Evolutionary conservation across 2,888 invertebrate genomes (phyloP), one percentile per base, ranked within the genome.

Genomic region (Synanthedon vespiformis): DNA sequence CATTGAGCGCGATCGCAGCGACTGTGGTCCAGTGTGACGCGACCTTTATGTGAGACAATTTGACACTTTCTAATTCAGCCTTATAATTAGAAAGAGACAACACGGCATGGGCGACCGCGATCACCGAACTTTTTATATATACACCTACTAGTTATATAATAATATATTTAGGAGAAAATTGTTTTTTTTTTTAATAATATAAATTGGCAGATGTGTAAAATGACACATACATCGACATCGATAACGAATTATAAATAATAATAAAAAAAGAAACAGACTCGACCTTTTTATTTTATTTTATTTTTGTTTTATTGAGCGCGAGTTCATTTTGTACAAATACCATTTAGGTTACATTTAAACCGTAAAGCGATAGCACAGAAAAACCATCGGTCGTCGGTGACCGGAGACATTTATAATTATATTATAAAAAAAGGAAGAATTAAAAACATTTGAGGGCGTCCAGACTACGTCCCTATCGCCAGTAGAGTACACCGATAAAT

Each of bases 321-420:
- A 77, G 83, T 85, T 79, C 86, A 77, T 80, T 86, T 86, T 86
- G 86, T 86, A 86, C 87, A 86, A 78, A 80, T 81, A 83, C 77
- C 78, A 76, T 67, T 22, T 72, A 70, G 77, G 74, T 76, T 68
- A 74, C 14, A 34, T 74, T 72, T 76, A 74, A 63, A 61, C 65
- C 65, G 60, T 71, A 80, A 52, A 55, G 53, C 55, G 50, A 55
- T 53, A 55, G 53, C 53, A 55, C 53, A 40, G 49, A 22, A 22
- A 41, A 48, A 8, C 50, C 34, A 14, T 50, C 48, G 34, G 34
- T 34, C 48, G 22, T 13, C 48, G 48, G 22, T 48, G 13, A 34
- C 34, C 34, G 27, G 27, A 34, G 10, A 34, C 34, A 34, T 34
- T 34, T 34, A 34, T 10, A n/a, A 34, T 34, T 22, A 22, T 34